Base-by-base conservation (phyloP, 2,797 vertebrate genomes). In the Pygocentrus nattereri region DNA sequence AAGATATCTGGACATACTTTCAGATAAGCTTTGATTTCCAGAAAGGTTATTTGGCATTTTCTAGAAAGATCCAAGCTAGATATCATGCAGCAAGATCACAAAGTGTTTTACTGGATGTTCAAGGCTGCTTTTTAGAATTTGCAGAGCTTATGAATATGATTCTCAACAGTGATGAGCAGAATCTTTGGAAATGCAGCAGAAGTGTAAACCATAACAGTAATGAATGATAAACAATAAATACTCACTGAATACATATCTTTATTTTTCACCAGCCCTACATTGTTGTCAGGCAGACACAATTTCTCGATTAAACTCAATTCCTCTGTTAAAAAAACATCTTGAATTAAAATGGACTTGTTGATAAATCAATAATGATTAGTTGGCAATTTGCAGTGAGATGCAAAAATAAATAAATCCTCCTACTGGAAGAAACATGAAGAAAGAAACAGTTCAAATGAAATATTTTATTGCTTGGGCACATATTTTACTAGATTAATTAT, bases 21-120 rank as follows among this genome's bases (percentile, higher is more conserved):
- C 52, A 41, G 30, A 44, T 54, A 25, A 52, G 70, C 23, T 31
- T 78, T 69, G 31, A 69, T 70, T 70, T 47, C 5, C 25, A n/a
- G 47, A 7, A 72, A 41, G 69, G 34, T 38, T 76, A 69, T 67
- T 6, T 38, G 23, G 2, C 31, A 52, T 21, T 41, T 74, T 38
- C 23, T 44, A 19, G 49, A 49, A 74, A 74, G 70, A 41, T 12
- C 7, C 19, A 27, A 34, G 49, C 19, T 23, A 30, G 25, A 58
- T 27, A 23, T 44, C 34, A 59, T 54, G 21, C 15, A 38, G 41
- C 21, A 31, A 58, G 56, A 74, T 68, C 65, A 58, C 19, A 30
- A 58, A 34, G 27, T 30, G 31, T 19, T 65, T 27, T 23, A 13
- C 70, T 34, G 38, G 38, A 44, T 72, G 59, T 68, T 49, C 70